These are phyloP conservation scores for Hemibagrus guttatus DNA, from an alignment of 2,797 vertebrate species.

Conservation along the genomic window DNA sequence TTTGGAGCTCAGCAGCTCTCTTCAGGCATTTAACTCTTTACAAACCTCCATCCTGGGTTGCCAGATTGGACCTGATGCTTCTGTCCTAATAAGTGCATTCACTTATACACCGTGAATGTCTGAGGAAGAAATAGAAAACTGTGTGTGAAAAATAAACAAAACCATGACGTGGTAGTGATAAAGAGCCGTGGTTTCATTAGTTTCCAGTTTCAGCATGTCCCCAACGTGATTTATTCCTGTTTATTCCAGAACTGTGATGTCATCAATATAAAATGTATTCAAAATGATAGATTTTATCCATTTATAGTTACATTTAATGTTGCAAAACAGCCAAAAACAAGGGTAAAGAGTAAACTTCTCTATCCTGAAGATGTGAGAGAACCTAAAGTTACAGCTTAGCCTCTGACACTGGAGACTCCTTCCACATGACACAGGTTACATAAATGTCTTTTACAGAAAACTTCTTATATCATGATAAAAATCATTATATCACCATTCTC, in stretches of 20 bases:
- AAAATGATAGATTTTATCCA: not conserved
- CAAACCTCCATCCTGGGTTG: not conserved
- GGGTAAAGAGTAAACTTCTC: not conserved
- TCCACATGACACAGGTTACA: not conserved
- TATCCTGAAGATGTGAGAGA: not conserved
- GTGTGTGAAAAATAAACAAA: not conserved
- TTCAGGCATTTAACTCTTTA: constrained; percentile 52
- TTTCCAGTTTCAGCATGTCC: not conserved
- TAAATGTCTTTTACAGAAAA: not conserved
- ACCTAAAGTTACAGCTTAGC: not conserved
- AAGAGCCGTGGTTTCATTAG: not conserved
- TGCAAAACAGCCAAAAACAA: not conserved
- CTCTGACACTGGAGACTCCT: not conserved
- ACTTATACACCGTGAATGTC: not conserved
- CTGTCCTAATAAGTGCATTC: not conserved
- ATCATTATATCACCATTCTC: not conserved
- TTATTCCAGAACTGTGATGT: not conserved
- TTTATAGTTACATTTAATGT: not conserved
- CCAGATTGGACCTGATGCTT: constrained; percentile 28
- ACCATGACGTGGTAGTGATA: not conserved
- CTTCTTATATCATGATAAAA: no score
- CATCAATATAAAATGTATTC: no score
- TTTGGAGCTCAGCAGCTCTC: constrained; percentile 21
- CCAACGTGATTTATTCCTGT: not conserved
- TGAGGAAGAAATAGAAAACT: not conserved